phyloP scores from a whole-genome alignment of 2,113 vertebrate species.

The Mustela lutreola region DNA sequence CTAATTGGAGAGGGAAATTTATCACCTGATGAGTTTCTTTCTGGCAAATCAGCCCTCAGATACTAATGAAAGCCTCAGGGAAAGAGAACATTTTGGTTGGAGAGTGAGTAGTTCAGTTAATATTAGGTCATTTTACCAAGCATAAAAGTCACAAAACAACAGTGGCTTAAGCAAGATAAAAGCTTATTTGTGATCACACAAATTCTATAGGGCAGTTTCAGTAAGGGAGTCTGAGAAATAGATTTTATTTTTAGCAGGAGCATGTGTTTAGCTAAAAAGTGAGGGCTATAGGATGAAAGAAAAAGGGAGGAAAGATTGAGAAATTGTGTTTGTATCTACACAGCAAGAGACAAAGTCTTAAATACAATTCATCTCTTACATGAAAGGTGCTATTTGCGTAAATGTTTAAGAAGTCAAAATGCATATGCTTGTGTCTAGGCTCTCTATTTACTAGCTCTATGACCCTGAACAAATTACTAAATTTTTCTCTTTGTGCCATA shows the following conservation, averaged over 20 bases:
- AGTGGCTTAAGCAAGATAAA: background rate
- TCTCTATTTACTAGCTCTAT: background rate
- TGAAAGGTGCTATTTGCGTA: background rate
- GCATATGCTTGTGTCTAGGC: background rate
- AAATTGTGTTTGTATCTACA: background rate
- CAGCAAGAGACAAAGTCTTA: background rate
- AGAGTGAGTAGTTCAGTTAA: background rate
- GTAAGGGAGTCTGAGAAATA: background rate
- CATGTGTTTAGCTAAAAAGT: background rate
- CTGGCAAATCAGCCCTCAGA: background rate
- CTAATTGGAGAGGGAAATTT: conserved; percentile 47
- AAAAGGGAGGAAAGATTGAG: background rate
- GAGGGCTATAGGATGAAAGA: background rate
- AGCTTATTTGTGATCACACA: background rate
- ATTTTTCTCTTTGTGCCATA: conserved; percentile 6
- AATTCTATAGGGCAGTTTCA: background rate
- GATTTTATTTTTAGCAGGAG: background rate
- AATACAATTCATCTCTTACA: background rate
- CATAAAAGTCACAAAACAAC: background rate
- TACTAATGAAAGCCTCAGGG: background rate
- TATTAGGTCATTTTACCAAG: background rate
- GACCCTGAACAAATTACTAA: background rate
- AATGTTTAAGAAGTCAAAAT: conserved; percentile 8
- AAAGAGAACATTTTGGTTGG: background rate
- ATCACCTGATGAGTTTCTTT: background rate